phyloP scores from a whole-genome alignment of 2,888 invertebrate genomes.

The Gymnosoma rotundatum region DNA sequence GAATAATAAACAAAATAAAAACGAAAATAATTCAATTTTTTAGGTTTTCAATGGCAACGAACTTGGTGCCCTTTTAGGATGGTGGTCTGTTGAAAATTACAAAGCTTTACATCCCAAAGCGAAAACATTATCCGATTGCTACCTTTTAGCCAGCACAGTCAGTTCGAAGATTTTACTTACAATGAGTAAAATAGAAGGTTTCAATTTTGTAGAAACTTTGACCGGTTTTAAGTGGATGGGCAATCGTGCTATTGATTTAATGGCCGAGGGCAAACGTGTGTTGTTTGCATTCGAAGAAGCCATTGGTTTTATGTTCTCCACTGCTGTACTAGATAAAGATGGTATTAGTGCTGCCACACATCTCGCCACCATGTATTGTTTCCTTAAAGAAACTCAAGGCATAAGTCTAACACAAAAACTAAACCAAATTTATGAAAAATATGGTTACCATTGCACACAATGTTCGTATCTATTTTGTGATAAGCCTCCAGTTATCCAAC shows the following conservation, averaged over 20 bases:
- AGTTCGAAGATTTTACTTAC: conserved; percentile 96
- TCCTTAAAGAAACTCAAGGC: conserved; percentile 85
- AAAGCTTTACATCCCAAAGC: conserved; percentile 82
- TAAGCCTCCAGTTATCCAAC: conserved; percentile 86
- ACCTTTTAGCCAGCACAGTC: conserved; percentile 96
- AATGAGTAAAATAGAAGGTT: conserved; percentile 91
- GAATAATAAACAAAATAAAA: neutral
- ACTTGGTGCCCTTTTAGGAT: conserved; percentile 95
- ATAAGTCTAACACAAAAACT: conserved; percentile 86
- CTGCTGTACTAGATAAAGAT: conserved; percentile 95
- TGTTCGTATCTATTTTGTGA: conserved; percentile 96
- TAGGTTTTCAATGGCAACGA: conserved; percentile 95
- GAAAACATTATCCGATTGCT: conserved; percentile 85
- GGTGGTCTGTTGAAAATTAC: conserved; percentile 92
- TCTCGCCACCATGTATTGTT: conserved; percentile 89
- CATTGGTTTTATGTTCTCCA: conserved; percentile 98
- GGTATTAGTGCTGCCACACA: conserved; percentile 95
- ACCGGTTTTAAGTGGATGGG: conserved; percentile 99
- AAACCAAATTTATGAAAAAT: conserved; percentile 89
- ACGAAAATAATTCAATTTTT: neutral
- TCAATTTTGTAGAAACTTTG: conserved; percentile 91
- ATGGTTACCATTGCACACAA: conserved; percentile 93
- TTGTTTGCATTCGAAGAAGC: conserved; percentile 99
- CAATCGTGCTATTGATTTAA: conserved; percentile 89
- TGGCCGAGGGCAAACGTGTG: conserved; percentile 88